These are phyloP conservation scores for Physeter macrocephalus DNA, from an alignment of 2,113 vertebrate species.

Conservation along the genomic window DNA sequence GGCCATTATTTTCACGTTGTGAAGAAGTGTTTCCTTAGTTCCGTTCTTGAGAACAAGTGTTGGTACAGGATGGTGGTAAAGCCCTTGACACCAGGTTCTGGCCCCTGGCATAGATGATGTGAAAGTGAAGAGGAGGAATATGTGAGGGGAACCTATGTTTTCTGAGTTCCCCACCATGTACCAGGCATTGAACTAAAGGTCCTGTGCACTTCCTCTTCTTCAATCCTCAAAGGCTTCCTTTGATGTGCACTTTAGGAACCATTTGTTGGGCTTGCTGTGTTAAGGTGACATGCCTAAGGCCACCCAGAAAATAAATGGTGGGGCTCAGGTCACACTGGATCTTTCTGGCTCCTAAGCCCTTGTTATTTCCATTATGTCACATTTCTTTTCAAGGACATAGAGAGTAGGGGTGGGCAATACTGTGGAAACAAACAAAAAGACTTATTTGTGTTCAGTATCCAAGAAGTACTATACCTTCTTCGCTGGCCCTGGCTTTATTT, in stretches of 20 bases:
- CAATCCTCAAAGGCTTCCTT: not conserved
- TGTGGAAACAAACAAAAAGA: not conserved
- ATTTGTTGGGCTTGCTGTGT: not conserved
- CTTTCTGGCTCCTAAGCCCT: not conserved
- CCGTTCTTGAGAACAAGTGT: not conserved
- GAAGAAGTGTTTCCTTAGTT: not conserved
- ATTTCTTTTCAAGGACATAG: not conserved
- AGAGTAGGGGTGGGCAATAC: not conserved
- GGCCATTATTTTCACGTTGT: not conserved
- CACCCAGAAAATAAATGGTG: not conserved
- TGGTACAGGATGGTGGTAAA: not conserved
- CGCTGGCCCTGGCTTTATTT: not conserved
- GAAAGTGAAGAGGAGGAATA: not conserved
- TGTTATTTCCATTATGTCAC: not conserved
- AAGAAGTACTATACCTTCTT: not conserved
- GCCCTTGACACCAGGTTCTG: not conserved
- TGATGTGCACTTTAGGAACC: not conserved
- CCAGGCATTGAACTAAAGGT: not conserved
- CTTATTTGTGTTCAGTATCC: not conserved
- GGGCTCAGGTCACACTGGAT: not conserved
- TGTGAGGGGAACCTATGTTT: fast-evolving
- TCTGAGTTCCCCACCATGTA: not conserved
- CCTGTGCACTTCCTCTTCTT: not conserved
- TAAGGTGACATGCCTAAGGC: not conserved
- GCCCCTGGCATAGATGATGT: not conserved